A percentile compares a stretch with the other conserved stretches of the same genome.
phyloP scores from a whole-genome alignment of 1,140 invertebrate genomes.

The Eupristina koningsbergeri region DNA sequence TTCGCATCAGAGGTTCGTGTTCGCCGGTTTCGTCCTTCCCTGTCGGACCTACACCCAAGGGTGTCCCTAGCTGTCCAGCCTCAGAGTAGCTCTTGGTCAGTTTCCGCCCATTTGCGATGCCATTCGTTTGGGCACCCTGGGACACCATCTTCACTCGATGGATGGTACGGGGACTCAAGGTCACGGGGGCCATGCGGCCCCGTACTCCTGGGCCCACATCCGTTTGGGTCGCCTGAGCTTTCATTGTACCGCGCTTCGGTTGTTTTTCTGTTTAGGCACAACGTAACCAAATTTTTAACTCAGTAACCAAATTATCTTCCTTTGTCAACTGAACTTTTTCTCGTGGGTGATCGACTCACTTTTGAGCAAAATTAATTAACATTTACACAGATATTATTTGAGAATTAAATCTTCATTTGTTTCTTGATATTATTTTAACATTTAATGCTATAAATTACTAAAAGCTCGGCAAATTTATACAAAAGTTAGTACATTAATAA shows the following conservation, averaged over 20 bases:
- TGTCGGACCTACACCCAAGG: constrained; percentile 60
- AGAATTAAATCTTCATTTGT: too few relatives aligned
- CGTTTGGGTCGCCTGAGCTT: constrained; percentile 94
- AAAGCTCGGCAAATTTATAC: too few relatives aligned
- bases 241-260: constrained; percentile 87
- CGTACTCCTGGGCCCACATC: constrained; percentile 80
- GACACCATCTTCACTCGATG: constrained; percentile 87
- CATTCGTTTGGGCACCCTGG: constrained; percentile 91
- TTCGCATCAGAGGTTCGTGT: constrained; percentile 85
- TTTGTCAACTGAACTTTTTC: background rate
- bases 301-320: too few relatives aligned
- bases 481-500: too few relatives aligned
- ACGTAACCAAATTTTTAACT: background rate
- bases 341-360: too few relatives aligned
- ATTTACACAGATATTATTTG: too few relatives aligned
- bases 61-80: constrained; percentile 76
- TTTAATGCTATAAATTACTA: too few relatives aligned
- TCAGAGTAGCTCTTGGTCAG: constrained; percentile 89
- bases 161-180: constrained; percentile 82
- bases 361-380: too few relatives aligned
- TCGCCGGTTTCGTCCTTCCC: constrained; percentile 70
- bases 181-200: constrained; percentile 81
- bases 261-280: constrained; percentile 77
- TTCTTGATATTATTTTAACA: too few relatives aligned
- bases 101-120: constrained; percentile 80